Evolutionary conservation across 2,113 vertebrate species (phyloP), one percentile per base, ranked within the genome.

Genomic region (Hyperoodon ampullatus): DNA sequence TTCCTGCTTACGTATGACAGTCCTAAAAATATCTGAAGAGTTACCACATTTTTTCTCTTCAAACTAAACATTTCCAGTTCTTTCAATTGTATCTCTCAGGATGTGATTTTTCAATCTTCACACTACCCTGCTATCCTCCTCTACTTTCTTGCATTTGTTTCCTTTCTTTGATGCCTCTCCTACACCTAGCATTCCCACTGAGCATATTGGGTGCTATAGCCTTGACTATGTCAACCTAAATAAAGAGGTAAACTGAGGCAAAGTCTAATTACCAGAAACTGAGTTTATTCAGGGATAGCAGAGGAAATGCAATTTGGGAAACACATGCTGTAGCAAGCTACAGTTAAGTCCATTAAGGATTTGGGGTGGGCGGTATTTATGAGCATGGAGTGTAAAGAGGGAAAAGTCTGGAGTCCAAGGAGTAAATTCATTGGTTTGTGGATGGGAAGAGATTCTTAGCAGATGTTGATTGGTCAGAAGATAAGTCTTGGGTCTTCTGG

Each of bases 1-100:
- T 18, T 81, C 65, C 78, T n/a, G 33, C 14, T 77, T 71, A 42
- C 12, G 60, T 28, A 39, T 6, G 60, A 71, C 55, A 77, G 18
- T 58, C 35, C 77, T 96, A 88, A 75, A 93, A 78, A 81, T 88
- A 91, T 16, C 33, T 70, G 6, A 88, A 85, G 18, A 92, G 26
- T 13, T 42, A 85, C 55, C 42, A 60, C 35, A 44, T 53, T 96
- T 75, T 88, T 78, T 60, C 42, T 88, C 12, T 68, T 63, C 23
- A 63, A 81, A 75, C 42, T 77, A 78, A 90, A 84, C 28, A 61
- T 2, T 72, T n/a, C 44, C 35, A 39, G 42, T 97, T 84, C 53
- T 93, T 89, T 92, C 83, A 93, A 77, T 39, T 86, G 1, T 66
- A 65, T 81, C 66, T 68, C 35, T 77, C 71, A 75, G 5, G 1